Conservation (phyloP, 1,140 invertebrate species). For the Halesus radiatus region DNA sequence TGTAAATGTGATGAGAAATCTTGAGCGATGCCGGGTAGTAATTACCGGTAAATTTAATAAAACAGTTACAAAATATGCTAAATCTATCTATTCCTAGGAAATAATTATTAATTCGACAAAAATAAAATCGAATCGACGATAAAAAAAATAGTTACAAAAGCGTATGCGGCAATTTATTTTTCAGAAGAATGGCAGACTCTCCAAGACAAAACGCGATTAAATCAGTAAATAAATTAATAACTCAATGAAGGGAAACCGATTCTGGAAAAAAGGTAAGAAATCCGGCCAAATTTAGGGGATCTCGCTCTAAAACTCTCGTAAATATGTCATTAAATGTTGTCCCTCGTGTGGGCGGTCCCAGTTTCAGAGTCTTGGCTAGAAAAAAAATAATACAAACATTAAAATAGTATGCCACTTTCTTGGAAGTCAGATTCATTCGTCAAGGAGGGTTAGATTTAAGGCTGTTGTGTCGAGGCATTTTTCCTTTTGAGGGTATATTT, state of each 20-base stretch:
- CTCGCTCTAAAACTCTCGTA: constrained; percentile 8
- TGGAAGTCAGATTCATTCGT: constrained; percentile 23
- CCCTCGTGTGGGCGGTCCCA: constrained; percentile 20
- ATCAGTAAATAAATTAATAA: constrained; percentile 16
- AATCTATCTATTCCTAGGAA: too few relatives aligned
- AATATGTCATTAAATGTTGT: constrained; percentile 32
- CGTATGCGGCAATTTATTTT: background rate
- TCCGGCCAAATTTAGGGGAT: constrained; percentile 1
- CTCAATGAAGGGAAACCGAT: background rate
- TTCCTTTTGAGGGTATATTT: too few relatives aligned
- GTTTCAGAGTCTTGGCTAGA: background rate
- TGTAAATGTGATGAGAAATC: too few relatives aligned
- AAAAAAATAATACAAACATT: constrained; percentile 18
- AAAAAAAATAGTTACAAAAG: background rate
- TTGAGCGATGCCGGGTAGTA: too few relatives aligned
- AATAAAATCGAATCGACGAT: background rate
- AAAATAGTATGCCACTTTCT: background rate
- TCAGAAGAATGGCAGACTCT: background rate
- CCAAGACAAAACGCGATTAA: background rate
- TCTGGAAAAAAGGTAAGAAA: background rate
- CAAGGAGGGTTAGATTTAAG: background rate
- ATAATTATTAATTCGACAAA: background rate
- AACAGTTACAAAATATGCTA: too few relatives aligned
- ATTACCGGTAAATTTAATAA: too few relatives aligned
- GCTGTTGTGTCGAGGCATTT: too few relatives aligned